Conservation (phyloP, 2,113 vertebrate species). For the Thryonomys swinderianus region DNA sequence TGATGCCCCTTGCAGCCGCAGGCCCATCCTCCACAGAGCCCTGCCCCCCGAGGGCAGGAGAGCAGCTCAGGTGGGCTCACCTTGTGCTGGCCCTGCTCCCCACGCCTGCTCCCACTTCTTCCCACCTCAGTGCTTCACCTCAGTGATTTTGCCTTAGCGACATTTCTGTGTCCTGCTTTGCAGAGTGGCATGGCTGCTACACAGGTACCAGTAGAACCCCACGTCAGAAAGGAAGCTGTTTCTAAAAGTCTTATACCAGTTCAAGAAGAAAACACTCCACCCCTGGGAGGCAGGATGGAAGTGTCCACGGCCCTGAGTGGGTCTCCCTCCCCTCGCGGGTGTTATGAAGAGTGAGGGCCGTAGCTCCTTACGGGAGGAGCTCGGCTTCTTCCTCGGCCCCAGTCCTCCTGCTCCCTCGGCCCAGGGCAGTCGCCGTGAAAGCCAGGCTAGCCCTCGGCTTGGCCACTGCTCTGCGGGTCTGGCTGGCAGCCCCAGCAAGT, state of each 20-base stretch:
- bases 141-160: no score
- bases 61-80: background rate
- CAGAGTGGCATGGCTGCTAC: background rate
- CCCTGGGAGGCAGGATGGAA: background rate
- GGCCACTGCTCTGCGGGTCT: background rate
- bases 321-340: background rate
- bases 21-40: background rate
- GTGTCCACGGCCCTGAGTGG: background rate
- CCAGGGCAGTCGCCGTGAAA: background rate
- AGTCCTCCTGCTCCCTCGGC: accelerated
- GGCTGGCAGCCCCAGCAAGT: background rate
- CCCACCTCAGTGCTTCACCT: background rate
- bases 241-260: background rate
- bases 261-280: background rate
- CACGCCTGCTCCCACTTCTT: background rate
- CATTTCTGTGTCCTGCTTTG: background rate
- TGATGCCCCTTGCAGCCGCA: background rate
- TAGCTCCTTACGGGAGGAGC: background rate
- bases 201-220: background rate
- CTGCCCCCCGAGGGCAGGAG: background rate
- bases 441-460: no score
- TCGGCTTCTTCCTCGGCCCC: no score
- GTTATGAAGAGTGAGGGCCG: background rate
- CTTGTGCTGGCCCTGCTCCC: background rate
- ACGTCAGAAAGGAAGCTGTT: background rate